Percentiles rank a stretch among this genome's conserved stretches.
Evolutionary conservation across 2,888 invertebrate genomes (phyloP).

Genomic region (Camptogramma bilineatum): DNA sequence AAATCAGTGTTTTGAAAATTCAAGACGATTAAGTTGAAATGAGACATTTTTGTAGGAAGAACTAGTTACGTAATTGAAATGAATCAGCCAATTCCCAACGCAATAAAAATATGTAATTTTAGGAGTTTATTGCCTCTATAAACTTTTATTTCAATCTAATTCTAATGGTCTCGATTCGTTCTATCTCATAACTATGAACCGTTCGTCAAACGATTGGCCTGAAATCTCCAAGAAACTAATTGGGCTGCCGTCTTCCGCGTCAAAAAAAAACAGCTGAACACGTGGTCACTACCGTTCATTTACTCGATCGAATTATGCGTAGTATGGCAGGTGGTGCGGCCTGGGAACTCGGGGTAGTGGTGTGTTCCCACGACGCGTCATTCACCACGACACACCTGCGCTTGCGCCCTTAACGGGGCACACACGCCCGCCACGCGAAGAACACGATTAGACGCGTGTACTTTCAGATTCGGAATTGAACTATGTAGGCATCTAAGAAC

Average conservation of each 20-base stretch:
- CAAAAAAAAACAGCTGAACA: slow-evolving; percentile 73
- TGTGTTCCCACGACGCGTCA: slow-evolving; percentile 82
- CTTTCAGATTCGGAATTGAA: slow-evolving; percentile 7
- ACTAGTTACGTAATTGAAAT: background rate
- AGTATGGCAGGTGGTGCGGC: slow-evolving; percentile 83
- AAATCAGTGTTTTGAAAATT: too few relatives aligned
- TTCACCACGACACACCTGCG: slow-evolving; percentile 81
- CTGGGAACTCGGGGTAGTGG: slow-evolving; percentile 81
- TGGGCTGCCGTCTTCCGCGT: slow-evolving; percentile 74
- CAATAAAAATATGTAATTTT: background rate
- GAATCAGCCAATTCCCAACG: background rate
- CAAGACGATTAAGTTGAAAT: background rate
- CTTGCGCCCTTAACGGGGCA: slow-evolving; percentile 75
- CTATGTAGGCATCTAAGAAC: background rate
- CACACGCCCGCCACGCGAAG: slow-evolving; percentile 84
- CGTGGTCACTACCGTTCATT: slow-evolving; percentile 86
- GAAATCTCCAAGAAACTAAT: slow-evolving; percentile 28
- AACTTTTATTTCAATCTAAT: slow-evolving; percentile 22
- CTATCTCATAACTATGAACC: slow-evolving; percentile 26
- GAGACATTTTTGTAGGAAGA: background rate
- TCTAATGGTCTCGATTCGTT: slow-evolving; percentile 37
- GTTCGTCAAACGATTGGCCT: slow-evolving; percentile 32
- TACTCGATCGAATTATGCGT: slow-evolving; percentile 85
- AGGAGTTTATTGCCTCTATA: slow-evolving; percentile 9
- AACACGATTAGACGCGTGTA: slow-evolving; percentile 71